phyloP scores from a whole-genome alignment of 2,797 vertebrate species.

The Mormyrops attenuatus region DNA sequence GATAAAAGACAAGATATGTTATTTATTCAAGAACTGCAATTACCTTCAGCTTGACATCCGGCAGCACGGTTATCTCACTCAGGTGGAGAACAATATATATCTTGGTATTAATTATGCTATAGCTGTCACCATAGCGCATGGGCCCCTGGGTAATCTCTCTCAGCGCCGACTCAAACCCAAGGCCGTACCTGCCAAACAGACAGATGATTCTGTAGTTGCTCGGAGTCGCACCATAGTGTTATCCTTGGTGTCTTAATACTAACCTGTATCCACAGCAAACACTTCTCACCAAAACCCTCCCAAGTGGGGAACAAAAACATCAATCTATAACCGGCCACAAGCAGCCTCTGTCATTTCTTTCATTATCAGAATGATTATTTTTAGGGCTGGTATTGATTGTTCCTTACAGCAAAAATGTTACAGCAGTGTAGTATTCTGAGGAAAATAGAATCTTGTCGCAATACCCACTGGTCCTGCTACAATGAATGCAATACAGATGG shows the following conservation, averaged over 20 bases:
- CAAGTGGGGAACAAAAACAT: not conserved
- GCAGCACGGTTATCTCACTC: not conserved
- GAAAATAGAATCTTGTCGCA: not conserved
- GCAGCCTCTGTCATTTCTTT: not conserved
- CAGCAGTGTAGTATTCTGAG: not conserved
- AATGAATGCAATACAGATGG: not conserved
- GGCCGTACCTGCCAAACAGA: not conserved
- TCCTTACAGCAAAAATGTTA: not conserved
- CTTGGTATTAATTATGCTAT: not conserved
- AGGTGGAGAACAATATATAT: not conserved
- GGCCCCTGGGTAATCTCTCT: not conserved
- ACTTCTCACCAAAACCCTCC: not conserved
- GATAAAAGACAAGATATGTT: not conserved
- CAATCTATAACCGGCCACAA: not conserved
- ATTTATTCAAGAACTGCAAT: not conserved
- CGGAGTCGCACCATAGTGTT: not conserved
- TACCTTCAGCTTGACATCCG: not conserved
- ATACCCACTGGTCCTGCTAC: not conserved
- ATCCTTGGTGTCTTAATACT: not conserved
- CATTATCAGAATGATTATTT: not conserved
- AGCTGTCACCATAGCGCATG: not conserved
- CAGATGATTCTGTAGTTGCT: not conserved
- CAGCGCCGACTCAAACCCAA: not conserved
- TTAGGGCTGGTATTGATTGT: not conserved
- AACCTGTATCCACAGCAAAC: not conserved